Evolutionary conservation across 2,888 invertebrate genomes (phyloP), one percentile per base, ranked within the genome.

Genomic region (Lordiphosa fenestrarum): DNA sequence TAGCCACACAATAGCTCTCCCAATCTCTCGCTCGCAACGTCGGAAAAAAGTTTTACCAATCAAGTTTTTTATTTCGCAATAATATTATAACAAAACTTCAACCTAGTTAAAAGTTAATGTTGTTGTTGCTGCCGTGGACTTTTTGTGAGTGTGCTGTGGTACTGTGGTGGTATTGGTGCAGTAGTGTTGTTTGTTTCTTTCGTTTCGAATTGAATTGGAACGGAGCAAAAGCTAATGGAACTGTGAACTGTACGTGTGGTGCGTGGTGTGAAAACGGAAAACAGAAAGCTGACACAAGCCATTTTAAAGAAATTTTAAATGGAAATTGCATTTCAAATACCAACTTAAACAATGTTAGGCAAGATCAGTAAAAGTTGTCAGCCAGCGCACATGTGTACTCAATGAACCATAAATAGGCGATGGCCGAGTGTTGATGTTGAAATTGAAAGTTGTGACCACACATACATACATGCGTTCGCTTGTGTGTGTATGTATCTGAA

Each of bases 31-130:
- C 66, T 71, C 74, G 50, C 62, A 61, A 60, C 63, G 67, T 69
- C 68, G 71, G 81, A 83, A 78, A 78, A 78, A 78, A 83, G 84
- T 80, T 84, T 80, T 84, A 80, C 84, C 80, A 84, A 80, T 80
- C 80, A 80, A 80, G 80, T 80, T 80, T 78, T 82, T 83, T 84
- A 84, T 80, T 80, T 84, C 80, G 80, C 81, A 80, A 80, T 84
- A 83, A 72, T 82, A 83, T 73, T 80, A 82, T 80, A 80, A 80
- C 74, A 71, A 84, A 80, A 80, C 80, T 80, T 80, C 80, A 80
- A 80, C 80, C 80, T 80, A 80, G 80, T 80, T 80, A 80, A 80
- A 71, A 75, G 82, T 75, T 75, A 81, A 77, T 75, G 75, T 67
- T 74, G 74, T 69, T 69, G 76, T 69, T 69, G 80, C 30, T 30